These are phyloP conservation scores for Deroplatys truncata DNA, from an alignment of 2,888 invertebrate species.

Conservation along the genomic window DNA sequence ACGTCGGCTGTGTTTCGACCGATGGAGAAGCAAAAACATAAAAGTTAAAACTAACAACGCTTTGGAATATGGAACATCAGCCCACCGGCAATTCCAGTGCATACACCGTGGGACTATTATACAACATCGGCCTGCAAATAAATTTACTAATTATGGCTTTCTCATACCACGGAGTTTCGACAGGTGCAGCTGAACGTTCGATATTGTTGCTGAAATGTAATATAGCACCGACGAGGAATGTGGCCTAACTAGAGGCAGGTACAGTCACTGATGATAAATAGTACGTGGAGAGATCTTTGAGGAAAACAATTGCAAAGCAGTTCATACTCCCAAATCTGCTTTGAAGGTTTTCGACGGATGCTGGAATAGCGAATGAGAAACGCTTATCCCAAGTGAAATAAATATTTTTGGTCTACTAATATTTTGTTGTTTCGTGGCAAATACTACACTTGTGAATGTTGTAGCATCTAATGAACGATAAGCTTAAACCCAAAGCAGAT, in stretches of 20 bases:
- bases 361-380: too few relatives aligned
- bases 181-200: neutral
- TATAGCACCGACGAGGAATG: neutral
- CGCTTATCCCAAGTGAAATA: too few relatives aligned
- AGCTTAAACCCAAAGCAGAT: too few relatives aligned
- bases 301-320: too few relatives aligned
- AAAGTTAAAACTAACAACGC: neutral
- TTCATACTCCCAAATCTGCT: too few relatives aligned
- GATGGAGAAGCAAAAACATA: neutral
- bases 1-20: neutral
- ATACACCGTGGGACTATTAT: neutral
- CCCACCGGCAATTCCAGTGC: neutral
- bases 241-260: neutral
- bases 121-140: neutral
- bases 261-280: neutral
- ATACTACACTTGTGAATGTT: too few relatives aligned
- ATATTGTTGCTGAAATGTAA: neutral
- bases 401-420: too few relatives aligned
- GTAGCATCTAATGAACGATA: too few relatives aligned
- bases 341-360: too few relatives aligned
- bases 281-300: too few relatives aligned
- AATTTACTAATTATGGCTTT: slow-evolving; percentile 8
- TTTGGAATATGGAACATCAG: neutral
- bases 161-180: neutral
- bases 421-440: too few relatives aligned